phyloP scores from a whole-genome alignment of 2,797 vertebrate species.

The Octomys mimax region DNA sequence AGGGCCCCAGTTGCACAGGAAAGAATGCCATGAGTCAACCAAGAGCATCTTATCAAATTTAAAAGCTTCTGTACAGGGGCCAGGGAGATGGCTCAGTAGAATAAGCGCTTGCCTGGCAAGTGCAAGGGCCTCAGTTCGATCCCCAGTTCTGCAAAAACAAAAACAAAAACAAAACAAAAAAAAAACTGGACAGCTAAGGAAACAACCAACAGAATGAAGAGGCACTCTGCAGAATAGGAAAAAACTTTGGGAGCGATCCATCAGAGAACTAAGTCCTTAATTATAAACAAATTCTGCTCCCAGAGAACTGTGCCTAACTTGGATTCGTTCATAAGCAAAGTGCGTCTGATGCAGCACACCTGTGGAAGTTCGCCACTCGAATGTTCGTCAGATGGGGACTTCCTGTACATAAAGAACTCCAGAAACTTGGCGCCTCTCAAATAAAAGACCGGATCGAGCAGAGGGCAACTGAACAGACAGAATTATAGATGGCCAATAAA shows the following conservation, averaged over 20 bases:
- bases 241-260: neutral
- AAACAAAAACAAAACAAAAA: too few relatives aligned
- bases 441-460: neutral
- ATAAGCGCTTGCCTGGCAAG: too few relatives aligned
- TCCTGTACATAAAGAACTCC: neutral
- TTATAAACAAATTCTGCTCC: neutral
- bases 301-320: neutral
- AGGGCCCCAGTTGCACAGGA: neutral
- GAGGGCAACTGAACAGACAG: neutral
- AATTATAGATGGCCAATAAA: neutral
- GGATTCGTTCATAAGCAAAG: neutral
- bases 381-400: neutral
- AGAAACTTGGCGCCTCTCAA: neutral
- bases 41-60: neutral
- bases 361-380: neutral
- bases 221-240: neutral
- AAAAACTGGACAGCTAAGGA: neutral
- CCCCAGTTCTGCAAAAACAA: too few relatives aligned
- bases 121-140: too few relatives aligned
- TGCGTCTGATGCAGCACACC: neutral
- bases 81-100: too few relatives aligned
- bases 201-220: neutral
- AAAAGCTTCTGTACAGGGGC: neutral
- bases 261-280: neutral
- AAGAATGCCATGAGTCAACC: neutral